Percentiles rank a stretch among this genome's conserved stretches.
These are phyloP conservation scores for Rhinichthys klamathensis DNA, from an alignment of 2,113 vertebrate genomes.

Conservation along the genomic window DNA sequence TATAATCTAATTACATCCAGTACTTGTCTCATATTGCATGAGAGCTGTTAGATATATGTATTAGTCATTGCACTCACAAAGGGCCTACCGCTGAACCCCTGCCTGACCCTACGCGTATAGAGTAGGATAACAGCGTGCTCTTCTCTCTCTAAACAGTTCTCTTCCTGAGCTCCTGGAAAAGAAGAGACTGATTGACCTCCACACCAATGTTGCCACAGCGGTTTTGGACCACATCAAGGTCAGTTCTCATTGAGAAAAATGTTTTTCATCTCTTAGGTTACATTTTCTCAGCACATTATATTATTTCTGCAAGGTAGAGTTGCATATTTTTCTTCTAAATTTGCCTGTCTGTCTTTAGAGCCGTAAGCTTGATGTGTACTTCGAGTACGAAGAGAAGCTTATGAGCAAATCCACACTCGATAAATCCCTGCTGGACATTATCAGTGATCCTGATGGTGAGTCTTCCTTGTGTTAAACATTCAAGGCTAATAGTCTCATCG, in stretches of 20 bases:
- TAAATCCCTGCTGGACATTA: conserved; percentile 96
- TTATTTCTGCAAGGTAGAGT: background rate
- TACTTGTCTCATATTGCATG: background rate
- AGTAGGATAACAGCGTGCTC: conserved; percentile 31
- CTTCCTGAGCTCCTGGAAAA: conserved; percentile 97
- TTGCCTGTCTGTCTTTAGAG: conserved; percentile 74
- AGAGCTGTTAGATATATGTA: conserved; percentile 9
- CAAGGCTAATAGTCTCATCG: background rate
- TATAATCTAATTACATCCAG: background rate
- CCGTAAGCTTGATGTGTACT: conserved; percentile 96
- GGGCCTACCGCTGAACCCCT: background rate
- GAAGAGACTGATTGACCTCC: conserved; percentile 96
- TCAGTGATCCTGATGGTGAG: conserved; percentile 96
- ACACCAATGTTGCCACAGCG: conserved; percentile 97
- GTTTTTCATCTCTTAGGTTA: conserved; percentile 42
- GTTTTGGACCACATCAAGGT: conserved; percentile 99
- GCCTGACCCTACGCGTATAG: background rate
- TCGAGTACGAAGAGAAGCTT: conserved; percentile 97
- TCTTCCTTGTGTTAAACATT: conserved; percentile 31
- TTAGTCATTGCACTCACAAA: conserved; percentile 4
- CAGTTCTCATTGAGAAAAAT: conserved; percentile 49
- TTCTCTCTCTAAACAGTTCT: conserved; percentile 77
- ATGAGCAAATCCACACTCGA: conserved; percentile 97
- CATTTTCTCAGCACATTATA: conserved; percentile 22
- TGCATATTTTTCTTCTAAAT: background rate